Conservation (phyloP, 2,797 vertebrate genomes). For the Bothrops alternatus region DNA sequence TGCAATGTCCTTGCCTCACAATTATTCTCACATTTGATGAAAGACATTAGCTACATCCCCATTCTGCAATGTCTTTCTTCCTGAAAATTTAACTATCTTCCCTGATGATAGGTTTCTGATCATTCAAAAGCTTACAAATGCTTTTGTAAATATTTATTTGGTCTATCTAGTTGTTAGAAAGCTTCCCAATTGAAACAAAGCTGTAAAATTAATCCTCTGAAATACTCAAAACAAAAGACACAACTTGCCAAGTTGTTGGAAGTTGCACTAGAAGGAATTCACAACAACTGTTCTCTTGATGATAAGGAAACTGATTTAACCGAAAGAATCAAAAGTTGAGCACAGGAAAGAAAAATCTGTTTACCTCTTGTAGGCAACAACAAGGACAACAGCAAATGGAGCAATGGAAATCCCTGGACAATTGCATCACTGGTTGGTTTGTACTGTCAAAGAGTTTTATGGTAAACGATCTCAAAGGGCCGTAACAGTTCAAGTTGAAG, state of each 20-base stretch:
- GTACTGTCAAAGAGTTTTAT: slow-evolving; percentile 82
- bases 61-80: not conserved
- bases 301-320: not conserved
- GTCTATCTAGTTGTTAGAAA: not conserved
- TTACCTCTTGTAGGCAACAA: slow-evolving; percentile 88
- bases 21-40: not conserved
- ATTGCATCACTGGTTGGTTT: slow-evolving; percentile 81
- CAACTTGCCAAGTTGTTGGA: not conserved
- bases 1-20: not conserved
- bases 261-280: slow-evolving; percentile 9
- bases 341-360: not conserved
- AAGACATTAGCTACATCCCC: not conserved
- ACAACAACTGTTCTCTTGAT: not conserved
- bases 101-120: not conserved
- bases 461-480: slow-evolving; percentile 80
- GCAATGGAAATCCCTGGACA: slow-evolving; percentile 83
- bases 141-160: not conserved
- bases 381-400: slow-evolving; percentile 78
- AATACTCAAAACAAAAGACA: not conserved
- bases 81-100: not conserved
- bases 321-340: not conserved
- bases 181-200: not conserved
- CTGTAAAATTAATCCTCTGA: not conserved
- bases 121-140: not conserved
- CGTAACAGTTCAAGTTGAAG: slow-evolving; percentile 83